These are phyloP conservation scores for Eremophila alpestris DNA, from an alignment of 2,797 vertebrate species.

Conservation along the genomic window DNA sequence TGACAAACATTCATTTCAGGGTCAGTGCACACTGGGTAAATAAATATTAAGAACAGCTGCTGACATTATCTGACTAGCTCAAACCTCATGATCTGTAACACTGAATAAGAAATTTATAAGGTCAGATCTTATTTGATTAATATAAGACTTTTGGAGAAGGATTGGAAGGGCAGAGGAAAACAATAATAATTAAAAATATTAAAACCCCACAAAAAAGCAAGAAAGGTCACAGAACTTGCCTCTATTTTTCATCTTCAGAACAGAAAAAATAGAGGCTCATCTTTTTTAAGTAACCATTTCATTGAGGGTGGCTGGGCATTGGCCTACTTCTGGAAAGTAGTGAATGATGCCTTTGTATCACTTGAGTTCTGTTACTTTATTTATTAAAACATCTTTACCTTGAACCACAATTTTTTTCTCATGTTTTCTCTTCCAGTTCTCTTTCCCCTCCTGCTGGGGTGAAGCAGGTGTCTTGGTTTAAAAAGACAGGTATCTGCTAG, in stretches of 20 bases:
- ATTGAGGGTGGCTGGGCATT: neutral
- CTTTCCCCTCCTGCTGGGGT: neutral
- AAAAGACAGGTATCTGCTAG: too few species aligned
- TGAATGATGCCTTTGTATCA: neutral
- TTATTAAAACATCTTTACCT: neutral
- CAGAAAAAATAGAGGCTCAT: neutral
- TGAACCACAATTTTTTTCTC: neutral
- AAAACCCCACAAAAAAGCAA: fast-evolving
- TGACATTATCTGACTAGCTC: neutral
- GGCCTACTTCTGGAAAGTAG: fast-evolving
- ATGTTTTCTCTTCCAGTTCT: neutral
- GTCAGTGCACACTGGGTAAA: neutral
- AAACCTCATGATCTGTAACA: neutral
- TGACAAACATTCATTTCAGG: neutral
- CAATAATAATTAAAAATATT: neutral
- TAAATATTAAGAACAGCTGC: neutral
- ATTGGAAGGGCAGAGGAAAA: neutral
- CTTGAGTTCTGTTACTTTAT: neutral
- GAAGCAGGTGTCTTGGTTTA: too few species aligned
- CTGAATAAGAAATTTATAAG: neutral
- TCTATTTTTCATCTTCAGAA: neutral
- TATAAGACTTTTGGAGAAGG: neutral
- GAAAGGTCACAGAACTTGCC: neutral
- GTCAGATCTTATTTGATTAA: neutral
- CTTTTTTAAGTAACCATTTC: neutral